Evolutionary conservation across 2,797 vertebrate species (phyloP).

Genomic region (Anabacerthia variegaticeps): DNA sequence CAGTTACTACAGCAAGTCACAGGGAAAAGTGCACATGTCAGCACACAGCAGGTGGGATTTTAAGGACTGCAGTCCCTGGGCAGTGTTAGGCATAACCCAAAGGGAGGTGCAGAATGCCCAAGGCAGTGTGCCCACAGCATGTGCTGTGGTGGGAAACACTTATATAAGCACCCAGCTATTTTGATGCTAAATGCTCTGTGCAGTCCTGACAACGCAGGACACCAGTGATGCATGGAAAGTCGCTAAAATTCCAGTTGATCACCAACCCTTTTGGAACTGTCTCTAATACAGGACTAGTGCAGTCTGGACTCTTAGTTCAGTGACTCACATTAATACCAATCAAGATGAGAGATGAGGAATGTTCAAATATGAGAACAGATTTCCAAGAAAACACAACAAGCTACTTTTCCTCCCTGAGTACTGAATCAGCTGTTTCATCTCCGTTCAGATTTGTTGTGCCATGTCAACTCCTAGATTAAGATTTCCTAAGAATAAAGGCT

Average conservation of each 20-base stretch:
- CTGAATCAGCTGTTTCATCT: not conserved
- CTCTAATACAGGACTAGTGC: not conserved
- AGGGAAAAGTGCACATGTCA: accelerated
- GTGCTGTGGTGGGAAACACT: not conserved
- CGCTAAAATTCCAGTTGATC: not conserved
- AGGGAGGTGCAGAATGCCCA: not conserved
- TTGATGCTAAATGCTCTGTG: not conserved
- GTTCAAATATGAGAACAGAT: not conserved
- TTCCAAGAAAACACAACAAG: not conserved
- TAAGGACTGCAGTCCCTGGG: not conserved
- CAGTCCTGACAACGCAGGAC: not conserved
- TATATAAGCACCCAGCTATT: not conserved
- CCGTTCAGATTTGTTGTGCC: not conserved
- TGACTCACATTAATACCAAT: not conserved
- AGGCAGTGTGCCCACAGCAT: not conserved
- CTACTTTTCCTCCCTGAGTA: not conserved
- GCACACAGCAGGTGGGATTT: not conserved
- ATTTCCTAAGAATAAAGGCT: not conserved
- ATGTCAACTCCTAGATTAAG: not conserved
- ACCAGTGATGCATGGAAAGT: not conserved
- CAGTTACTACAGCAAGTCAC: not conserved
- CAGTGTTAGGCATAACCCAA: not conserved
- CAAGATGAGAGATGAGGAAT: not conserved
- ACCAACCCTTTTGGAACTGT: not conserved
- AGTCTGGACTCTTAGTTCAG: not conserved